Evolutionary conservation across 1,140 invertebrate species (phyloP), one percentile per base, ranked within the genome.

Genomic region (Formica exsecta): DNA sequence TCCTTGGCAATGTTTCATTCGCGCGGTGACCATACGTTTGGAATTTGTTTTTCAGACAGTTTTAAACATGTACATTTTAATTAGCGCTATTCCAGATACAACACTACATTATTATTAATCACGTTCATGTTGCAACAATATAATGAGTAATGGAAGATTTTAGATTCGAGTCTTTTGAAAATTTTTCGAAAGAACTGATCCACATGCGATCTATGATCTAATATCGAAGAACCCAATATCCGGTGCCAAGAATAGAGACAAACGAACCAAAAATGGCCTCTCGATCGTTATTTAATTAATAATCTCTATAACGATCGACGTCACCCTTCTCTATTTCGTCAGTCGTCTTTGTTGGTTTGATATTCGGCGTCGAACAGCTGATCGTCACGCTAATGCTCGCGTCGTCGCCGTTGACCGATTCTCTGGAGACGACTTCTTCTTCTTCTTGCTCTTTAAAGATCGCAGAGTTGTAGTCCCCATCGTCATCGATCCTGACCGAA

Each of bases 401-500:
- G 51, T 32, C 32, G 57, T 32, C 29, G 32, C 13, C 22, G 38
- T 1, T 66, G 51, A 85, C 54, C 74, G n/a, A 51, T 54, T 74
- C 61, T 32, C 66, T 32, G 44, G 22, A 71, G 79, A n/a, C 13
- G 25, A 84, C 19, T 66, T 62, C 48, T 86, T 74, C 38, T 41
- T 29, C 29, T 44, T 68, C 36, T 59, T 59, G 25, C 66, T 73
- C 41, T 9, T 79, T 32, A 54, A 81, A 41, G 61, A 81, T 86
- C 77, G 64, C 16, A 71, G 62, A 83, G 41, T 48, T 48, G 70
- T 59, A 76, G 76, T 61, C 25, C 85, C 79, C 16, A 65, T 51
- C 71, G 62, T 75, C 54, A 73, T 84, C 25, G 86, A 85, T 77
- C 76, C 61, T 54, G 66, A 59, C 85, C 70, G 59, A 90, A 88